A percentile compares a stretch with the other conserved stretches of the same genome.
phyloP scores from a whole-genome alignment of 2,797 vertebrate species.

The Bovichtus variegatus region DNA sequence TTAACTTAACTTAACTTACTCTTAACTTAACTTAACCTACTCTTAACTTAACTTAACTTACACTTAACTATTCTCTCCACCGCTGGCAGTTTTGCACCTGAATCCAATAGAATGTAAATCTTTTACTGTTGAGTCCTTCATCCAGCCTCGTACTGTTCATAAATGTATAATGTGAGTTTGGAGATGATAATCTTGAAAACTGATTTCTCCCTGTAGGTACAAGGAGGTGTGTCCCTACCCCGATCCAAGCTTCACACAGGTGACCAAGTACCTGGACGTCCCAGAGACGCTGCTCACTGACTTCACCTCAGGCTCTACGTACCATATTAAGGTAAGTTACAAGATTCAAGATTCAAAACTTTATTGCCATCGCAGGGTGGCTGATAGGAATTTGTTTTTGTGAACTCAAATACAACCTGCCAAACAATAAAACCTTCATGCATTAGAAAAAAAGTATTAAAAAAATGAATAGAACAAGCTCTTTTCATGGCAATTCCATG shows the following conservation, averaged over 20 bases:
- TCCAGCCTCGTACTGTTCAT: neutral
- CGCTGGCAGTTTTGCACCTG: neutral
- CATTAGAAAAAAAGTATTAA: neutral
- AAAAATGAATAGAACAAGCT: neutral
- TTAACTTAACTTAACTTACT: no score
- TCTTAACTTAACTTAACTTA: no score
- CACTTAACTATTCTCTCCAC: neutral
- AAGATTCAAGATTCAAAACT: neutral
- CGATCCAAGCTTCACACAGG: slow-evolving; percentile 88
- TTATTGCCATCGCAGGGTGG: neutral
- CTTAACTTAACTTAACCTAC: no score
- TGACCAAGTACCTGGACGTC: slow-evolving; percentile 85
- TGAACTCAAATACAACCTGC: neutral
- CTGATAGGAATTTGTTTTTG: neutral
- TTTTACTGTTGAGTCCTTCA: neutral
- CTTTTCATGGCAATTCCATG: neutral
- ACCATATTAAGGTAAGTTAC: slow-evolving; percentile 91
- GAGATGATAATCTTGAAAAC: neutral
- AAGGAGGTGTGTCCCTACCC: slow-evolving; percentile 96
- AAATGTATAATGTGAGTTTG: neutral
- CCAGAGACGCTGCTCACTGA: slow-evolving; percentile 93
- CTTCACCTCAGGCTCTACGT: slow-evolving; percentile 94
- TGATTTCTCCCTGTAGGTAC: slow-evolving; percentile 76
- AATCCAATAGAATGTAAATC: neutral
- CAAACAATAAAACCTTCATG: neutral